Base-by-base conservation (phyloP, 1,140 invertebrate genomes). In the Metopolophium dirhodum region DNA sequence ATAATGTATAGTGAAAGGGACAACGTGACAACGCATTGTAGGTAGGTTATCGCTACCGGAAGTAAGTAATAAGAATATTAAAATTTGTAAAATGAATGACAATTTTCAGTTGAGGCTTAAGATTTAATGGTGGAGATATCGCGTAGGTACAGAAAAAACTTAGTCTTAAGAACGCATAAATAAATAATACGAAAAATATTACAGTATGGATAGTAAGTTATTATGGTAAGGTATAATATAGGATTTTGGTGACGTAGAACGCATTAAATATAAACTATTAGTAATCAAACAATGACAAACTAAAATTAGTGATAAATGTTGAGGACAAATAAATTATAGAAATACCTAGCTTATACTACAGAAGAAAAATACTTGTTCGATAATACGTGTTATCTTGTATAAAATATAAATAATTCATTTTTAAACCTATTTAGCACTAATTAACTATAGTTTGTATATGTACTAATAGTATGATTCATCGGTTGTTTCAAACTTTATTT, bases 1-100 rank as follows among this genome's bases (percentile, higher is more conserved):
- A 30, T 85, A 41, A 45, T 41, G 23, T 37, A 83, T 83, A 85
- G 83, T 85, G 83, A 85, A 85, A 85, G 83, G 83, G 83, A 45
- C 41, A 77, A 77, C 61, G 30, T n/a, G 14, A 77, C n/a, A 77
- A 77, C 14, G 61, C 6, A 77, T 30, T 18, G n/a, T 77, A 77
- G 30, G 23, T n/a, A 35, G 61, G 30, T 30, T 68, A 68, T 68
- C 4, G 61, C 14, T 77, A 77, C 61, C 23, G 61, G 30, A 35
- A 77, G 61, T 77, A 18, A 14, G 61, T 35, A 77, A 77, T 68
- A 68, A 0, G 61, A 68, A 68, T 77, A 20, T 77, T 77, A n/a
- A 77, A n/a, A 77, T n/a, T 18, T n/a, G 14, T n/a, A 77, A 77
- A n/a, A n/a, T 77, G 18, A 68, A 23, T n/a, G 14, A 77, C n/a